Percentiles rank a stretch among this genome's conserved stretches.
Evolutionary conservation across 92 coral and sea anemone species (phyloP).

Genomic region (Micromussa lordhowensis): DNA sequence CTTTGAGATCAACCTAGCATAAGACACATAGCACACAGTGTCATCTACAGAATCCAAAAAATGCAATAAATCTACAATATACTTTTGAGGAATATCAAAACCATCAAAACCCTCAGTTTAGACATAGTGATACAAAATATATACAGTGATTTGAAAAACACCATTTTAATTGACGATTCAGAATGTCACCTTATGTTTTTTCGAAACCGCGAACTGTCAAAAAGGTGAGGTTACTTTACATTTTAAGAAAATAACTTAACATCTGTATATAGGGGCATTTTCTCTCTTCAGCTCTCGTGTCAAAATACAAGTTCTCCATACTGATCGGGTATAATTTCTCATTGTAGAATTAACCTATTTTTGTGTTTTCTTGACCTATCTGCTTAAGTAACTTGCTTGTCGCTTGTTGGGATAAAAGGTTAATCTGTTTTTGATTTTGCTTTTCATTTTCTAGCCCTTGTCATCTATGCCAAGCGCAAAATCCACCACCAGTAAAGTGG

Average conservation of each 20-base stretch:
- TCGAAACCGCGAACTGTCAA: neutral
- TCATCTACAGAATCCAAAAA: too few species aligned
- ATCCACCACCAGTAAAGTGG: slow-evolving; percentile 64
- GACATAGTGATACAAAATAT: neutral
- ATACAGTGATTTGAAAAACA: neutral
- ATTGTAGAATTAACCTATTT: neutral
- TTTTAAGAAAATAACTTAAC: too few species aligned
- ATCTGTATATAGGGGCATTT: neutral
- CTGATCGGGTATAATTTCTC: too few species aligned
- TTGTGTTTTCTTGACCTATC: neutral
- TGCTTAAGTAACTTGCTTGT: neutral
- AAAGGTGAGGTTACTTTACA: neutral
- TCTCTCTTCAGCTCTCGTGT: neutral
- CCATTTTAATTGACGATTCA: neutral
- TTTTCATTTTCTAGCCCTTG: slow-evolving; percentile 72
- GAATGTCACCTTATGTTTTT: neutral
- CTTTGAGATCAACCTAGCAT: too few species aligned
- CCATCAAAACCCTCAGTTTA: too few species aligned
- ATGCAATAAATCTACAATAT: too few species aligned
- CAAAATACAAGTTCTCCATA: neutral
- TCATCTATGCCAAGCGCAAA: slow-evolving; percentile 95
- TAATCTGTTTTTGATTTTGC: neutral
- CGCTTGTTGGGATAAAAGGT: neutral
- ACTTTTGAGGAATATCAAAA: too few species aligned
- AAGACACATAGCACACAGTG: too few species aligned